phyloP scores from a whole-genome alignment of 1,140 invertebrate species.

The Sycophaga agraensis region DNA sequence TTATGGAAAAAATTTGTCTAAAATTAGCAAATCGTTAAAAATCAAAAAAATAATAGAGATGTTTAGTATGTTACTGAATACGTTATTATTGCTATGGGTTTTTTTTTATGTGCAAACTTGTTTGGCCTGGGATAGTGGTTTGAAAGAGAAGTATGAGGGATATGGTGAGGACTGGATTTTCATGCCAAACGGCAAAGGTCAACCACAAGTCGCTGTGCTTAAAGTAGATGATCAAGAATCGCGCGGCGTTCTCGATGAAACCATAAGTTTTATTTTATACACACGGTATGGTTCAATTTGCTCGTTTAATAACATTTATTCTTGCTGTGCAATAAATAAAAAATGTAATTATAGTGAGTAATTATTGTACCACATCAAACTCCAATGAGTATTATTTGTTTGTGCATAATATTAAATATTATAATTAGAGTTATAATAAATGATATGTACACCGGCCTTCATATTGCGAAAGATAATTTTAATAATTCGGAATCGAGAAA shows the following conservation, averaged over 20 bases:
- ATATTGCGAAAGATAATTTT: no score
- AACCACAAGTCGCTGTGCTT: slow-evolving; percentile 60
- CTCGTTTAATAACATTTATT: no score
- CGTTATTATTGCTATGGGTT: neutral
- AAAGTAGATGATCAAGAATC: slow-evolving; percentile 38
- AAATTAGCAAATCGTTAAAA: no score
- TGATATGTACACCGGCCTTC: no score
- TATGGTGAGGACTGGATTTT: slow-evolving; percentile 67
- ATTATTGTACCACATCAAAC: no score
- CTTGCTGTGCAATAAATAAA: no score
- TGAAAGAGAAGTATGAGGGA: slow-evolving; percentile 48
- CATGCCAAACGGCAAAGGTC: slow-evolving; percentile 65
- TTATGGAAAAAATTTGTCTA: no score
- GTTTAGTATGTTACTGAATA: neutral
- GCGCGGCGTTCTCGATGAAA: slow-evolving; percentile 39
- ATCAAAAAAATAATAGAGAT: neutral
- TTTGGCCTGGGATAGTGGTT: slow-evolving; percentile 36
- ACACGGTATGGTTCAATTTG: slow-evolving; percentile 48
- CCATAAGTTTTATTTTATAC: slow-evolving; percentile 47
- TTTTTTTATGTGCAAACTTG: neutral
- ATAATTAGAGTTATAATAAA: no score
- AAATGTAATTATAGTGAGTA: no score
- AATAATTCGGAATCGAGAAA: no score
- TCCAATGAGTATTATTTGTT: no score
- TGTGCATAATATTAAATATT: no score